These are phyloP conservation scores for Solenodon paradoxus DNA, from an alignment of 2,113 vertebrate genomes.

Conservation along the genomic window DNA sequence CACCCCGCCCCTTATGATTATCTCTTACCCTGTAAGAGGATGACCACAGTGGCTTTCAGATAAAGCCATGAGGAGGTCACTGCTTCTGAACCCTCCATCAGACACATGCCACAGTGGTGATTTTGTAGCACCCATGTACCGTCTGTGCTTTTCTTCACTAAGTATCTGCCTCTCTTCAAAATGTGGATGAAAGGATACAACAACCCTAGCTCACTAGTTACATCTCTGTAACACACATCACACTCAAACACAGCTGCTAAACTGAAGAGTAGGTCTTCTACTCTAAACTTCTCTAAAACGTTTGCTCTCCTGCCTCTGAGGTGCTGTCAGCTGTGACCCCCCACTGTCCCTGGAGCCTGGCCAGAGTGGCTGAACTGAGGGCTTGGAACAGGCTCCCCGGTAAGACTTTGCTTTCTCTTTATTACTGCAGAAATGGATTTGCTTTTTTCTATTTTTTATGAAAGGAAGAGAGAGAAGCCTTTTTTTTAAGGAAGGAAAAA, in stretches of 20 bases:
- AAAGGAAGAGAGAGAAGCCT: too few species aligned
- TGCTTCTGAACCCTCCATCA: not conserved
- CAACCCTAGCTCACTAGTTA: too few species aligned
- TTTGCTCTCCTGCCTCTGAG: not conserved
- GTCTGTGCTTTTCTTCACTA: constrained; percentile 28
- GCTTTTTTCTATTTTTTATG: too few species aligned
- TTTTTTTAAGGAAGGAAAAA: too few species aligned
- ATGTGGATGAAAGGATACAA: too few species aligned
- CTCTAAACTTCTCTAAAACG: not conserved
- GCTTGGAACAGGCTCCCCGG: not conserved
- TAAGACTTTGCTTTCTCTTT: not conserved
- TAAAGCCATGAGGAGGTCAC: not conserved
- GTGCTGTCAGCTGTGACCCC: not conserved
- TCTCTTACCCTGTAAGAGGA: constrained; percentile 24
- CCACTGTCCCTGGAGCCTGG: not conserved
- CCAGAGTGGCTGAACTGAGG: not conserved
- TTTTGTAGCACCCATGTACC: not conserved
- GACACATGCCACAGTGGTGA: not conserved
- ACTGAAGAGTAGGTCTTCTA: not conserved
- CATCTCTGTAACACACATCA: not conserved
- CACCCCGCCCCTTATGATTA: not conserved
- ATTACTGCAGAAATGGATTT: not conserved
- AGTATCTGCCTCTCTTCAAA: not conserved
- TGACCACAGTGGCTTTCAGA: not conserved
- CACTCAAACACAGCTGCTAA: not conserved